Evolutionary conservation across 2,113 vertebrate species (phyloP).

Genomic region (Raphicerus campestris): DNA sequence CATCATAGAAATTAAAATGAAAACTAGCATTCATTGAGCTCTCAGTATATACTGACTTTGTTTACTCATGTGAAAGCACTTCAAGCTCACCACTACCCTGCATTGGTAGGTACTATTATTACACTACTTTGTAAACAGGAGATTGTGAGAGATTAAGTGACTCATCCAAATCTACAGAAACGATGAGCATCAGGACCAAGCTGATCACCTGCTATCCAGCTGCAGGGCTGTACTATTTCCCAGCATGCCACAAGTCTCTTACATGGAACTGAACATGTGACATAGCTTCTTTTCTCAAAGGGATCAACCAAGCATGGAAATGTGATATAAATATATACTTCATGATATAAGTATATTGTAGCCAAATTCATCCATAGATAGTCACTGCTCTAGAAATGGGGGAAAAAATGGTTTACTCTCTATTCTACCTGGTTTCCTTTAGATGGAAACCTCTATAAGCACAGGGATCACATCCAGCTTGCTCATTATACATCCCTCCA

Average conservation of each 20-base stretch:
- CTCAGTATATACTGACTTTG: background rate
- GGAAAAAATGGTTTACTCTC: background rate
- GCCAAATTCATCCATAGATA: background rate
- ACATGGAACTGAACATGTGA: background rate
- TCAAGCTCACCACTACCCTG: background rate
- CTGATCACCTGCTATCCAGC: background rate
- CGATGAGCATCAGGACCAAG: background rate
- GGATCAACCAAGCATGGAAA: background rate
- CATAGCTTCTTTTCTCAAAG: background rate
- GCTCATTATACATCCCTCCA: background rate
- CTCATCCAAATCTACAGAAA: background rate
- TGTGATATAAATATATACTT: background rate
- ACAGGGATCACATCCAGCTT: background rate
- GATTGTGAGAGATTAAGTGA: background rate
- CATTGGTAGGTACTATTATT: background rate
- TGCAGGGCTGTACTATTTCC: background rate
- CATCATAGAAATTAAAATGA: background rate
- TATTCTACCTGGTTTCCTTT: background rate
- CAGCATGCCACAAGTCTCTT: background rate
- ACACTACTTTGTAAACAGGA: background rate
- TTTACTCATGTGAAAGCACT: background rate
- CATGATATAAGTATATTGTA: background rate
- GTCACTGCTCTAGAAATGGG: background rate
- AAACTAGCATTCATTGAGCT: background rate
- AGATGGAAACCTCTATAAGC: background rate